These are phyloP conservation scores for Opisthograptis luteolata DNA, from an alignment of 2,888 invertebrate genomes.

Conservation along the genomic window DNA sequence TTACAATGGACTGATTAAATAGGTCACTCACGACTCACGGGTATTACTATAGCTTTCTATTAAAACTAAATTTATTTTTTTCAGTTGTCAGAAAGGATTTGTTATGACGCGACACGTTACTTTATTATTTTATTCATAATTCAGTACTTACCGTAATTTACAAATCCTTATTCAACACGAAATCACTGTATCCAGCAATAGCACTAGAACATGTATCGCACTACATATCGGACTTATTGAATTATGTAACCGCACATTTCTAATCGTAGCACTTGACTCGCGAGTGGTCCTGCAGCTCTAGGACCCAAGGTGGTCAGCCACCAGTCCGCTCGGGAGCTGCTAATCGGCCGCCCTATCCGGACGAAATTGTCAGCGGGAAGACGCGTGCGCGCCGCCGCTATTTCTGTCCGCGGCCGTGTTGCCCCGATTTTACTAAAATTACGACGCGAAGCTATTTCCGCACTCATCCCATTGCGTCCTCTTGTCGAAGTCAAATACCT, in stretches of 20 bases:
- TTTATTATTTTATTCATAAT: not conserved
- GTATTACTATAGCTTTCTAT: no score
- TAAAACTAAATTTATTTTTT: no score
- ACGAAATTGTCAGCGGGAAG: conserved; percentile 79
- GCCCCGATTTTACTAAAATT: conserved; percentile 84
- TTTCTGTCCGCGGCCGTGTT: conserved; percentile 81
- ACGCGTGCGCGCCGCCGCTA: conserved; percentile 76
- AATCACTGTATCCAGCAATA: conserved; percentile 31
- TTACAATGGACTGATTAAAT: conserved; percentile 13
- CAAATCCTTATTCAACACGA: conserved; percentile 35
- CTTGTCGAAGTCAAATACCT: conserved; percentile 64
- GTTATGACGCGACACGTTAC: not conserved
- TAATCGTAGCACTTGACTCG: conserved; percentile 54
- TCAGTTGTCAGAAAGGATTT: no score
- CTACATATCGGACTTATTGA: conserved; percentile 43
- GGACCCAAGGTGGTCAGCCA: conserved; percentile 26
- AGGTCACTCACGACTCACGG: no score
- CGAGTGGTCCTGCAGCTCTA: conserved; percentile 37
- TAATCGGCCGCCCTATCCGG: conserved; percentile 79
- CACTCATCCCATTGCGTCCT: conserved; percentile 72
- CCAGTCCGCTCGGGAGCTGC: conserved; percentile 49
- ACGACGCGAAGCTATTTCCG: conserved; percentile 82
- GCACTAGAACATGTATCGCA: conserved; percentile 43
- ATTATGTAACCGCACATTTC: conserved; percentile 61
- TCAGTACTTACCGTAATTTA: conserved; percentile 23